These are phyloP conservation scores for Prolemur simus DNA, from an alignment of 2,113 vertebrate species.

Conservation along the genomic window DNA sequence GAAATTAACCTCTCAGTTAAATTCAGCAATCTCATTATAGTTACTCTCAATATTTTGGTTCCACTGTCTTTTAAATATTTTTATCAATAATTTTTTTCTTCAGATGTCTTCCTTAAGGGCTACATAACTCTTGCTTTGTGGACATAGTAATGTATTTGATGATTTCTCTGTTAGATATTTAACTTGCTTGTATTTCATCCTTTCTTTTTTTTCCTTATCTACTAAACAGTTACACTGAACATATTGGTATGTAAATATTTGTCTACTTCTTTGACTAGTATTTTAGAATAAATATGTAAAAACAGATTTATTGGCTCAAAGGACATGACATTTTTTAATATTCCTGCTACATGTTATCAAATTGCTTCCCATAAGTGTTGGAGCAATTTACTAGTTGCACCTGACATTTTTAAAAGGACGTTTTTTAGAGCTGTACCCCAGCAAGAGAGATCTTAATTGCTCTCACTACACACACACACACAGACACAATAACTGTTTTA, in stretches of 20 bases:
- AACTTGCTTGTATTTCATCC: neutral
- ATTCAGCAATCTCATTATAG: neutral
- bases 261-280: neutral
- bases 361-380: neutral
- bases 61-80: neutral
- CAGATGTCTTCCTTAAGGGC: neutral
- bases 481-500: neutral
- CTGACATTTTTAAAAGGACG: neutral
- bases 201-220: neutral
- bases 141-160: neutral
- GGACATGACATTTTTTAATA: neutral
- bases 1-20: neutral
- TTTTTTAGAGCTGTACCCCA: neutral
- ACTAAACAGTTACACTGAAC: neutral
- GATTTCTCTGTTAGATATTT: neutral
- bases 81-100: neutral
- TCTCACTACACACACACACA: neutral
- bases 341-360: neutral
- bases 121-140: neutral
- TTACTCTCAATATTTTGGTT: neutral
- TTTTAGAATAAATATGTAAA: slow-evolving; percentile 3
- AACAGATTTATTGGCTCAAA: neutral
- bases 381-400: neutral
- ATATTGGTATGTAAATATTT: slow-evolving; percentile 2
- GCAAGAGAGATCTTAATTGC: neutral